Conservation (phyloP, 2,797 vertebrate genomes). For the Tragelaphus eurycerus region DNA sequence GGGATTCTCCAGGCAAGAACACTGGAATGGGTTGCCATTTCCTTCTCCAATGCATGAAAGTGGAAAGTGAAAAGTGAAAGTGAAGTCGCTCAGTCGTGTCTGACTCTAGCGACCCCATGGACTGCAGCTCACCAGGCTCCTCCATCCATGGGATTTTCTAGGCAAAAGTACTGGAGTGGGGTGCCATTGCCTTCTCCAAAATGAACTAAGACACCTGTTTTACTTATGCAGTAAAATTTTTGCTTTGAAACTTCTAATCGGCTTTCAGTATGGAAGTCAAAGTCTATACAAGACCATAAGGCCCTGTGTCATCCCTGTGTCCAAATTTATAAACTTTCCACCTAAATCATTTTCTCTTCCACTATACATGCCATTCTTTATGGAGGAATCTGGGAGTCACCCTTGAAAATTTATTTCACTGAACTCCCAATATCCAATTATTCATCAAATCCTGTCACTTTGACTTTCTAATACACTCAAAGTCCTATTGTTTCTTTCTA, state of each 20-base stretch:
- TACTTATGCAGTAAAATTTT: background rate
- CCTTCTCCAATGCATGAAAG: too few species aligned
- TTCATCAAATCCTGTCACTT: background rate
- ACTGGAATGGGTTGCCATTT: too few species aligned
- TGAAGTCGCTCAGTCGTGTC: too few species aligned
- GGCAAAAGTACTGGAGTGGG: too few species aligned
- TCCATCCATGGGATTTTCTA: too few species aligned
- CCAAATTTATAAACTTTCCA: background rate
- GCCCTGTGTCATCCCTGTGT: background rate
- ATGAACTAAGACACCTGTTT: background rate
- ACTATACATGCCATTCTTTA: background rate
- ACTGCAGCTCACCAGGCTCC: too few species aligned
- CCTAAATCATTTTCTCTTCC: background rate
- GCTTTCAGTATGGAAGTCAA: background rate
- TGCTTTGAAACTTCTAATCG: background rate
- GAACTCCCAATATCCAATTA: background rate
- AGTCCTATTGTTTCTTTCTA: background rate
- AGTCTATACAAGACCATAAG: background rate
- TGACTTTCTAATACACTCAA: background rate
- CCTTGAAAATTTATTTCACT: background rate
- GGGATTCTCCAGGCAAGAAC: too few species aligned
- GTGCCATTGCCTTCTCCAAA: background rate
- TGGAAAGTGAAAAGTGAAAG: too few species aligned
- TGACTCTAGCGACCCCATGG: too few species aligned
- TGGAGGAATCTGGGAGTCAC: background rate